Evolutionary conservation across 2,797 vertebrate species (phyloP), one percentile per base, ranked within the genome.

Genomic region (Carapus acus): DNA sequence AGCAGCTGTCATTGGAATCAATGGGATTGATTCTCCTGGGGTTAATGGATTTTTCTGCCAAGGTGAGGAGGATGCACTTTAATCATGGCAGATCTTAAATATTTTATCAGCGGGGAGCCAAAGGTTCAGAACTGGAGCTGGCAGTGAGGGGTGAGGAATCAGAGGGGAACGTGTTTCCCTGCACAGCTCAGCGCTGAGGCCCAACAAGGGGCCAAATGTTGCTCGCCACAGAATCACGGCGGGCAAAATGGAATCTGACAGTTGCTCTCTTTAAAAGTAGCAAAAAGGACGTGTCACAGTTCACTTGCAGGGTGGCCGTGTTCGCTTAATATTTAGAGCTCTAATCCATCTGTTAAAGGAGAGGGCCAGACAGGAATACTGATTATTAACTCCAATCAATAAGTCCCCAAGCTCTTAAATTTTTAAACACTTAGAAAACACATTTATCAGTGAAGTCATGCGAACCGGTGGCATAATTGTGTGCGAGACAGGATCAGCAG

Each of bases 11-110:
- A 73, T 77, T 84, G 76, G 80, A 86, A 87, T 87, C 83, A 77
- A 84, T 84, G 63, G 71, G 76, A 87, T 82, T 73, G 84, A 87
- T 86, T 83, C 75, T 64, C 62, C 43, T 44, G 65, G 69, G 71
- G 77, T 83, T 85, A 79, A 86, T 88, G 78, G 83, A 82, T 86
- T 86, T 83, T 83, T 71, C 74, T 78, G 76, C 72, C 82, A 86
- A 86, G 86, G 85, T 86, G 84, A 86, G 73, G 67, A 78, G 72
- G 81, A 84, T 83, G 83, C 81, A 80, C 83, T 87, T 86, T 84
- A 83, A 87, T 88, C 87, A 85, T 66, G 74, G 78, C 69, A 81
- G 74, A 81, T 84, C 77, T 85, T 85, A 84, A 87, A 90, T 88
- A 85, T 85, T 88, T 86, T 83, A 87, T 81, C 81, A 85, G 69